phyloP scores from a whole-genome alignment of 2,888 invertebrate genomes.

The Orchesellides sinensis region DNA sequence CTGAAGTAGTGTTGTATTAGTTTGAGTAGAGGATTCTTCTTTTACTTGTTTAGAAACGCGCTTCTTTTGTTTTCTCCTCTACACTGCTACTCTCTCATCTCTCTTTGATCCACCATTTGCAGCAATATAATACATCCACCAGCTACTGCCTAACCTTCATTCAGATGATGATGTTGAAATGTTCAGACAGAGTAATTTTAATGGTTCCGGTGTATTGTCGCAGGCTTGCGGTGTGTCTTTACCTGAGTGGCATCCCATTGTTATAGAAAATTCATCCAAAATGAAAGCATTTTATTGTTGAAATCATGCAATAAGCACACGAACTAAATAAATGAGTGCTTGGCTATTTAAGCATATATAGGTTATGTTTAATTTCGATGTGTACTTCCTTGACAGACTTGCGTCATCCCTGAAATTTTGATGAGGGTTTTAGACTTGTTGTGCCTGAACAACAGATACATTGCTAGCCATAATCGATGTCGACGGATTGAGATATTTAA shows the following conservation, averaged over 20 bases:
- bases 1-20: too few relatives aligned
- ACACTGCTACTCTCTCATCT: conserved; percentile 3
- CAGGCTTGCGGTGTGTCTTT: too few relatives aligned
- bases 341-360: too few relatives aligned
- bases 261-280: background rate
- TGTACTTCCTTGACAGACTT: too few relatives aligned
- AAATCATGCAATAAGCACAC: background rate
- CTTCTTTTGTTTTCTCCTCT: conserved; percentile 28
- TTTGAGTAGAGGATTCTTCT: conserved; percentile 18
- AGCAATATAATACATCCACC: background rate
- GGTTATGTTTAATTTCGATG: too few relatives aligned
- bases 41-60: background rate
- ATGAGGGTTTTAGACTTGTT: too few relatives aligned
- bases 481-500: too few relatives aligned
- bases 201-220: background rate
- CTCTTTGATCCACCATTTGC: conserved; percentile 23
- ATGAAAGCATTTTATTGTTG: background rate
- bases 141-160: background rate
- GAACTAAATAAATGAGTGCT: too few relatives aligned
- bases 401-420: too few relatives aligned
- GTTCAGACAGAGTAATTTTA: background rate
- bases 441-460: too few relatives aligned
- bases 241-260: background rate
- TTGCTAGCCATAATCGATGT: too few relatives aligned
- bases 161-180: background rate